Evolutionary conservation across 2,888 invertebrate species (phyloP), one percentile per base, ranked within the genome.

Genomic region (Drepanosiphum platanoidis): DNA sequence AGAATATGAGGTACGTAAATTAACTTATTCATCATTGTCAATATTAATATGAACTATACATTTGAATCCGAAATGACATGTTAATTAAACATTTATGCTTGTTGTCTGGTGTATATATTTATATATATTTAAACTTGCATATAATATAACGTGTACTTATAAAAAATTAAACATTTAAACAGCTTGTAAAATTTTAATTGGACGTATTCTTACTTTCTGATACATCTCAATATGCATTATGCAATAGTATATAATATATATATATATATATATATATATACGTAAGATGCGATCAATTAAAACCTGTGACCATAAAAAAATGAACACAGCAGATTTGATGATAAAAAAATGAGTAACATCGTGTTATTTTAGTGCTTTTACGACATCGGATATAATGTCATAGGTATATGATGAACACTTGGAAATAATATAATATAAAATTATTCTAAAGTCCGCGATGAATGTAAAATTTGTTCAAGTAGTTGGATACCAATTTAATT

Each of bases 121-220:
- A 42, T 42, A 11, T 42, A 42, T 42, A 42, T 42, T 42, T 42
- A 18, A 39, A 42, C 27, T 1, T 9, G 30, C n/a, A 8, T 22
- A n/a, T 13, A 13, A 75, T 22, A n/a, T 34, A 52, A 58, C 7
- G n/a, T 46, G n/a, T 34, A 34, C 34, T 34, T 32, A 15, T 46
- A 58, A 13, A 52, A 74, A 74, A 1, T 0, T 34, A n/a, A 27
- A 11, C 11, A 32, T 52, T 34, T 34, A 74, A 34, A 52, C 18
- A 1, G n/a, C n/a, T 74, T n/a, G 13, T n/a, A 32, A n/a, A 74
- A 18, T n/a, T 46, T 74, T n/a, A 74, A 74, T 74, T 74, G 52
- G n/a, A 52, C 52, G 46, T 32, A 66, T 66, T 66, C 9, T 32
- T n/a, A n/a, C n/a, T 32, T 52, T 52, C 32, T n/a, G 11, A 34